phyloP scores from a whole-genome alignment of 64 coral and sea anemone species.

The Actinia equina region DNA sequence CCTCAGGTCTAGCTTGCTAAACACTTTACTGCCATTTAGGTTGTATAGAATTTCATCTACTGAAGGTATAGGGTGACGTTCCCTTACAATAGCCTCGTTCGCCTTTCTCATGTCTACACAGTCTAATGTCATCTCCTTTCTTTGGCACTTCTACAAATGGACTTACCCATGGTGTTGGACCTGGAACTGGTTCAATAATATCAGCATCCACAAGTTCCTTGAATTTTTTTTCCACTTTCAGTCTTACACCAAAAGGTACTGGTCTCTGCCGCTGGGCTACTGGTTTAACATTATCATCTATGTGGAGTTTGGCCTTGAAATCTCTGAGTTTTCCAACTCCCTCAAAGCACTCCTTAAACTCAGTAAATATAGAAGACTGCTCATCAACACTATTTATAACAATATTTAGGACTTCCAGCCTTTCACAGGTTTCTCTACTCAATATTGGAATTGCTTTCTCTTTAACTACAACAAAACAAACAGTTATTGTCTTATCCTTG shows the following conservation, averaged over 20 bases:
- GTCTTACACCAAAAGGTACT: slow-evolving; percentile 1
- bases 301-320: neutral
- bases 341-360: slow-evolving; percentile 35
- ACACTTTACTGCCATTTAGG: too few relatives aligned
- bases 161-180: slow-evolving; percentile 27
- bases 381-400: slow-evolving; percentile 5
- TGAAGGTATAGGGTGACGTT: too few relatives aligned
- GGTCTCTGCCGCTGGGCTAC: neutral
- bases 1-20: too few relatives aligned
- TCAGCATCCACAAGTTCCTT: neutral
- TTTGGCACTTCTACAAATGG: slow-evolving; percentile 8
- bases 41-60: too few relatives aligned
- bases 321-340: slow-evolving; percentile 33
- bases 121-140: neutral
- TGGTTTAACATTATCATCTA: slow-evolving; percentile 20
- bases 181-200: slow-evolving; percentile 26
- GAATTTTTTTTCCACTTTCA: too few relatives aligned
- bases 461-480: slow-evolving; percentile 31
- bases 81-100: too few relatives aligned
- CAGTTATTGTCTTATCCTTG: neutral
- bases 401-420: slow-evolving; percentile 2
- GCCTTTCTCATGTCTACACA: neutral
- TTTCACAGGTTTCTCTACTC: slow-evolving; percentile 27
- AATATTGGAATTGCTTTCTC: slow-evolving; percentile 26
- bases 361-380: neutral